phyloP scores from a whole-genome alignment of 2,888 invertebrate genomes.

The Amaurobius ferox region DNA sequence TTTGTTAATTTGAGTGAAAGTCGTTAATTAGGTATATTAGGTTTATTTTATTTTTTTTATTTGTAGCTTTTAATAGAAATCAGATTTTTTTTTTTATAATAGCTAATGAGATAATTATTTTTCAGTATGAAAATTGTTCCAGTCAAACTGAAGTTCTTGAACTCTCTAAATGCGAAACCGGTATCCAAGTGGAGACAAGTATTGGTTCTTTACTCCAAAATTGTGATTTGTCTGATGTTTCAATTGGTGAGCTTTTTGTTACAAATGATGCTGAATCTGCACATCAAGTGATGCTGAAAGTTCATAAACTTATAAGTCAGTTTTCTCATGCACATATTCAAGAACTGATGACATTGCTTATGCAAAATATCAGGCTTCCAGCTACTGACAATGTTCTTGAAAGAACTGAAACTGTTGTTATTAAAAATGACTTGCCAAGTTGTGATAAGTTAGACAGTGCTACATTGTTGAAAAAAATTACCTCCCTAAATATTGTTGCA shows the following conservation, averaged over 20 bases:
- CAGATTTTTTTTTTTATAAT: no score
- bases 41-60: no score
- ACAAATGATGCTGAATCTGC: background rate
- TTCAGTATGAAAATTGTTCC: background rate
- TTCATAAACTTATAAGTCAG: conserved; percentile 25
- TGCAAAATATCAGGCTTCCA: background rate
- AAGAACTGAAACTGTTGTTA: background rate
- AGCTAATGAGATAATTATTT: background rate
- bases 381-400: background rate
- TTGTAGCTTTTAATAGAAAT: no score
- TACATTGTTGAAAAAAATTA: conserved; percentile 32
- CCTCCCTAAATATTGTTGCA: conserved; percentile 24
- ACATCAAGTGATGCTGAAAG: conserved; percentile 5
- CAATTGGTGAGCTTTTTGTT: background rate
- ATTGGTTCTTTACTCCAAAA: background rate
- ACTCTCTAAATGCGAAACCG: background rate
- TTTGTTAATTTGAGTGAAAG: background rate
- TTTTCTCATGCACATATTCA: conserved; percentile 17
- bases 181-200: conserved; percentile 32
- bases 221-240: background rate
- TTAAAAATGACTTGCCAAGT: background rate
- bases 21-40: no score
- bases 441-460: background rate
- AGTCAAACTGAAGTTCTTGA: background rate
- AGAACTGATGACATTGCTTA: conserved; percentile 5